Percentiles rank a stretch among this genome's conserved stretches.
These are phyloP conservation scores for Rhizomys pruinosus DNA, from an alignment of 2,113 vertebrate species.

Conservation along the genomic window DNA sequence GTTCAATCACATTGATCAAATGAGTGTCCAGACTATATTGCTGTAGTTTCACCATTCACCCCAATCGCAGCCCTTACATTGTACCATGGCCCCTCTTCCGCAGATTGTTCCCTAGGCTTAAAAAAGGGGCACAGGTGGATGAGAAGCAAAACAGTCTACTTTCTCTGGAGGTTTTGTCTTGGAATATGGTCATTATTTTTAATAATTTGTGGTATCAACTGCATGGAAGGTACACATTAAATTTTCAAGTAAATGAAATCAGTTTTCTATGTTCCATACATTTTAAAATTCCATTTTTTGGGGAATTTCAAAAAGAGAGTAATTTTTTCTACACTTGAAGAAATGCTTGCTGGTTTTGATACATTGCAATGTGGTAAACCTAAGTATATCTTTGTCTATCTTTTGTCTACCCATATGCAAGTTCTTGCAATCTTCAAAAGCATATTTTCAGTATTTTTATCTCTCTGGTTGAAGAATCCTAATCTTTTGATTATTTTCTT, in stretches of 20 bases:
- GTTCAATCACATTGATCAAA: too few species aligned
- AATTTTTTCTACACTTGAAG: constrained; percentile 18
- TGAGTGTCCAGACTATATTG: too few species aligned
- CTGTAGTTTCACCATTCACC: too few species aligned
- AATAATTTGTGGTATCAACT: not conserved
- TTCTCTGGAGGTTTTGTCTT: too few species aligned
- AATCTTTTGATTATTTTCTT: constrained; percentile 38
- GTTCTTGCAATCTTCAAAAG: constrained; percentile 25
- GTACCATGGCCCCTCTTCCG: too few species aligned
- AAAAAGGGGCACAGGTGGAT: too few species aligned
- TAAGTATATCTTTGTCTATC: not conserved
- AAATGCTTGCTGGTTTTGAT: not conserved
- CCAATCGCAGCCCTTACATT: too few species aligned
- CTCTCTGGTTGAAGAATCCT: constrained; percentile 34
- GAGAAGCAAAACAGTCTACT: too few species aligned
- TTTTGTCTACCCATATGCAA: not conserved
- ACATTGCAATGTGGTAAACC: not conserved
- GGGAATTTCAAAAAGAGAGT: constrained; percentile 40
- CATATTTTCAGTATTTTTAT: constrained; percentile 21
- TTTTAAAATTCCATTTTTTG: not conserved
- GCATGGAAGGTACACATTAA: constrained; percentile 17
- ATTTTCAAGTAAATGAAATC: constrained; percentile 39
- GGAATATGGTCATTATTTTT: too few species aligned
- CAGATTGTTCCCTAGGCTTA: too few species aligned
- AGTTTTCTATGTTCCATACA: not conserved